Evolutionary conservation across 1,140 invertebrate species (phyloP).

Genomic region (Idris sp.): DNA sequence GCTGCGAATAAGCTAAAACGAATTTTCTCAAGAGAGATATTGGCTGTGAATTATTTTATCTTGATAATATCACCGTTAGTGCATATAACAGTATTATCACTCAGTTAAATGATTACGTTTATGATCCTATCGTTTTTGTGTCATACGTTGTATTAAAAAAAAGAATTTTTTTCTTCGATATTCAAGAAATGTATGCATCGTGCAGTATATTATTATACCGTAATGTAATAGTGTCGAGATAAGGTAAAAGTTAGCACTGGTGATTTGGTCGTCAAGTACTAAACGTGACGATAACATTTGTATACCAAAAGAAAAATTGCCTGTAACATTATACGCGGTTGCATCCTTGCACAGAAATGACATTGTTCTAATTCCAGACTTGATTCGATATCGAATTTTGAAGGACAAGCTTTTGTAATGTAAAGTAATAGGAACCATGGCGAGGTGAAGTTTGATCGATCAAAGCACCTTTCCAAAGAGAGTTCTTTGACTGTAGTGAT

Average conservation of each 20-base stretch:
- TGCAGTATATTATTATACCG: constrained; percentile 11
- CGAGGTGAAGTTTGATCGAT: constrained; percentile 57
- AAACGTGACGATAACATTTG: constrained; percentile 7
- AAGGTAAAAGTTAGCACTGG: neutral
- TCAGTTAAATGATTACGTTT: constrained; percentile 32
- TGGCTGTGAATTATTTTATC: constrained; percentile 35
- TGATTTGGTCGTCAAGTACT: neutral
- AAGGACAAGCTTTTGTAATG: constrained; percentile 32
- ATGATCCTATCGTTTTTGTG: constrained; percentile 24
- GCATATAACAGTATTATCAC: constrained; percentile 45
- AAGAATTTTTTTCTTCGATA: constrained; percentile 9
- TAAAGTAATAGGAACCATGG: constrained; percentile 20
- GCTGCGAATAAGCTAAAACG: constrained; percentile 24
- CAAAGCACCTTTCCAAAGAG: constrained; percentile 29
- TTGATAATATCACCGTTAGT: constrained; percentile 25
- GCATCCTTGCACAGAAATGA: constrained; percentile 30
- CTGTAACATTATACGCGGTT: neutral
- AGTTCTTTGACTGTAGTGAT: constrained; percentile 16
- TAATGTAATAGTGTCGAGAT: constrained; percentile 2
- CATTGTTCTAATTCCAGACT: constrained; percentile 31
- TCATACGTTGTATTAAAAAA: constrained; percentile 16
- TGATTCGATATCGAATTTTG: constrained; percentile 35
- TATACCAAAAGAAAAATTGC: constrained; percentile 1
- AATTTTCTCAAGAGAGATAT: constrained; percentile 39
- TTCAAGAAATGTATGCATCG: neutral